Conservation (phyloP, 2,888 invertebrate genomes). For the Pristionchus entomophagus region DNA sequence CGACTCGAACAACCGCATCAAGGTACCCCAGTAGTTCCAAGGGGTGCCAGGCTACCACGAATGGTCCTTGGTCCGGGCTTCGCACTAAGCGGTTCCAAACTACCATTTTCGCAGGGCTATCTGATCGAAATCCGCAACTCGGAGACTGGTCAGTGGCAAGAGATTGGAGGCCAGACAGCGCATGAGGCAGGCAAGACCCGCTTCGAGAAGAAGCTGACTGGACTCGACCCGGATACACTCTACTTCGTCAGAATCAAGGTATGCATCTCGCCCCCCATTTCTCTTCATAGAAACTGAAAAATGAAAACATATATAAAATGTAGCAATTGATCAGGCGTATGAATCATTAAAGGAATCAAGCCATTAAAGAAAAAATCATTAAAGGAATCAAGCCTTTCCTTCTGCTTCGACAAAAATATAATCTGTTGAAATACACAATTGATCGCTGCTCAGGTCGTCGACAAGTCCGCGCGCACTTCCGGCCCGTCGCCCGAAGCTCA, state of each 20-base stretch:
- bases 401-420: not conserved
- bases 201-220: slow-evolving; percentile 75
- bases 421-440: not conserved
- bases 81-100: too few relatives aligned
- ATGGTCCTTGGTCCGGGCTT: too few relatives aligned
- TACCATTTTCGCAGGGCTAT: slow-evolving; percentile 61
- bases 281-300: too few relatives aligned
- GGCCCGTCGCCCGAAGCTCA: slow-evolving; percentile 75
- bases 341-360: too few relatives aligned
- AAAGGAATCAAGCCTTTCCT: too few relatives aligned
- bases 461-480: slow-evolving; percentile 68
- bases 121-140: slow-evolving; percentile 71
- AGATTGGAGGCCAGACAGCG: slow-evolving; percentile 69
- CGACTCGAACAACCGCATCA: slow-evolving; percentile 71
- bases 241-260: slow-evolving; percentile 77
- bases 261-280: too few relatives aligned
- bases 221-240: slow-evolving; percentile 77
- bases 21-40: too few relatives aligned
- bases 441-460: slow-evolving; percentile 72
- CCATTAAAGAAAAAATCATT: too few relatives aligned
- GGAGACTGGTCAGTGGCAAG: slow-evolving; percentile 72
- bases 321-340: too few relatives aligned
- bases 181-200: slow-evolving; percentile 71
- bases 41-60: too few relatives aligned
- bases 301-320: too few relatives aligned